These are phyloP conservation scores for Hyla sarda DNA, from an alignment of 2,113 vertebrate genomes.

Conservation along the genomic window DNA sequence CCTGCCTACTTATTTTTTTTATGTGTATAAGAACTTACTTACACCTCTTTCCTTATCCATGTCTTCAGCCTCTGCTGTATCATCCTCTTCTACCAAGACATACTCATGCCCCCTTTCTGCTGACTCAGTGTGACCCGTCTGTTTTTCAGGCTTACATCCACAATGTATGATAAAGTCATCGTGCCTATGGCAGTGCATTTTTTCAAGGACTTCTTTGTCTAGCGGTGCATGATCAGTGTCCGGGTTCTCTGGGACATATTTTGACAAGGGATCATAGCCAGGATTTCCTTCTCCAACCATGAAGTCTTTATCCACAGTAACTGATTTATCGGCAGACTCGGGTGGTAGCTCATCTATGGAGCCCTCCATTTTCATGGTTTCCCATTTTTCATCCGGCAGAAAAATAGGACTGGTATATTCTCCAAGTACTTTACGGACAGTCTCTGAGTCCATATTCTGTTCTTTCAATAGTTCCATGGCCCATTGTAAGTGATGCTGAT, in stretches of 20 bases:
- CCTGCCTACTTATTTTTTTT: too few species aligned
- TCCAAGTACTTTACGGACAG: constrained; percentile 67
- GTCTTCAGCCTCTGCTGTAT: constrained; percentile 52
- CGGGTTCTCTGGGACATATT: constrained; percentile 26
- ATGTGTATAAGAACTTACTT: constrained; percentile 48
- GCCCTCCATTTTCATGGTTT: neutral
- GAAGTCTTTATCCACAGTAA: neutral
- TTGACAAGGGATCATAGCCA: constrained; percentile 19
- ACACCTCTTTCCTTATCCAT: constrained; percentile 57
- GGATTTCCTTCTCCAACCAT: constrained; percentile 62
- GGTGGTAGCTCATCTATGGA: neutral
- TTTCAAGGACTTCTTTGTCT: constrained; percentile 19
- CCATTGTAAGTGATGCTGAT: constrained; percentile 77
- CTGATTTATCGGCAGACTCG: neutral
- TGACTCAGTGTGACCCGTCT: neutral
- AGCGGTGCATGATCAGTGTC: neutral
- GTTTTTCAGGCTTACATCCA: constrained; percentile 50
- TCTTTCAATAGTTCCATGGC: constrained; percentile 71
- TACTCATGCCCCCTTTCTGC: constrained; percentile 65
- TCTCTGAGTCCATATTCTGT: constrained; percentile 76
- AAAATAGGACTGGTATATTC: constrained; percentile 70
- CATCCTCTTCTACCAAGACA: constrained; percentile 76
- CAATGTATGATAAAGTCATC: constrained; percentile 52
- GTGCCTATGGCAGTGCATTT: constrained; percentile 48
- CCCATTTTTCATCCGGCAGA: neutral